Conservation (phyloP, 2,113 vertebrate species). For the Cyanoramphus novaezelandiae region DNA sequence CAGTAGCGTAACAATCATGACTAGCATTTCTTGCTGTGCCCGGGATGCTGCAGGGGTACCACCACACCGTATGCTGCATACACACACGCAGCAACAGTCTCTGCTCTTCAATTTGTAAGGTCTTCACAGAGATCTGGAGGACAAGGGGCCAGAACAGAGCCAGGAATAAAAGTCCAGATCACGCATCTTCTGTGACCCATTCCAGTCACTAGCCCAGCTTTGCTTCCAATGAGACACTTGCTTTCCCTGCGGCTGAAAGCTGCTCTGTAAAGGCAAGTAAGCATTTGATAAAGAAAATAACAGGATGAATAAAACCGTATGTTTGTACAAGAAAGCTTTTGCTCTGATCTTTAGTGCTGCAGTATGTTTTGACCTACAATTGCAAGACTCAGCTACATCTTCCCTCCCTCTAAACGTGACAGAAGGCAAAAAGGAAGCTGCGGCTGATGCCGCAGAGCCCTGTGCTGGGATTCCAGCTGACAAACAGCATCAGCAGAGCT, state of each 20-base stretch:
- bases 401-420: constrained; percentile 61
- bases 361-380: constrained; percentile 63
- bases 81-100: neutral
- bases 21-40: neutral
- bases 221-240: neutral
- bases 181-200: neutral
- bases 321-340: constrained; percentile 52
- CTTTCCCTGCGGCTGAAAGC: neutral
- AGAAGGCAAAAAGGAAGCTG: neutral
- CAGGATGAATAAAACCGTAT: constrained; percentile 40
- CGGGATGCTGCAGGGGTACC: neutral
- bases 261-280: neutral
- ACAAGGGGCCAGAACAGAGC: neutral
- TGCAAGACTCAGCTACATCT: constrained; percentile 53
- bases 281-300: constrained; percentile 48
- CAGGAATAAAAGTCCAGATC: neutral
- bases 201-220: neutral
- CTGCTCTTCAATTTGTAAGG: neutral
- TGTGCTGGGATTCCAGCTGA: constrained; percentile 36
- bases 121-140: neutral
- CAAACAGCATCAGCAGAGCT: constrained; percentile 38
- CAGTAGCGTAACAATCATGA: neutral
- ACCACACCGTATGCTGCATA: accelerated
- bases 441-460: neutral
- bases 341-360: constrained; percentile 53